Conservation (phyloP, 2,113 vertebrate genomes). For the Microtus montanus region DNA sequence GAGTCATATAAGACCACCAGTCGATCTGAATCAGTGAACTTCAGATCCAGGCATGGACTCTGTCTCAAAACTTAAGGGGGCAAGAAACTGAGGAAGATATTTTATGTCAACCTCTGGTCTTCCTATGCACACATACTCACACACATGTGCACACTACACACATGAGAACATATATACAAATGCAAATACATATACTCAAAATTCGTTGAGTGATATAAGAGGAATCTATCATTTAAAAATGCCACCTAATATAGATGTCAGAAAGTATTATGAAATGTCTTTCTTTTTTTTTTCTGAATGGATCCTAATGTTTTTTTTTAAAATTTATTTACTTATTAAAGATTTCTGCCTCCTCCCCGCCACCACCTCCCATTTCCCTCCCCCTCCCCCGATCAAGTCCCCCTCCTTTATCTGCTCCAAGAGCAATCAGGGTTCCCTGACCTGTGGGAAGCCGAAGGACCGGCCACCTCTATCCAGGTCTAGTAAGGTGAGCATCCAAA, state of each 20-base stretch:
- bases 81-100: background rate
- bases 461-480: too few relatives aligned
- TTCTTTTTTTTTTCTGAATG: background rate
- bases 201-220: background rate
- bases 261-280: background rate
- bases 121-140: background rate
- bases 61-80: background rate
- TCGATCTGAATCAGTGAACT: background rate
- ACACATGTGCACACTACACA: background rate
- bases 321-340: too few relatives aligned
- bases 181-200: background rate
- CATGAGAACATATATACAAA: background rate
- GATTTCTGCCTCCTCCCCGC: too few relatives aligned
- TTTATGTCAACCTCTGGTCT: background rate
- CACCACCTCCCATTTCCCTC: too few relatives aligned
- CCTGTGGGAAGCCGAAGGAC: too few relatives aligned
- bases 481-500: too few relatives aligned
- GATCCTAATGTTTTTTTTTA: too few relatives aligned
- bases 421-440: too few relatives aligned
- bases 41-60: background rate
- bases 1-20: background rate
- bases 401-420: too few relatives aligned
- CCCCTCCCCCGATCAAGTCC: too few relatives aligned
- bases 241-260: background rate
- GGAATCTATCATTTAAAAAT: background rate